These are phyloP conservation scores for Macrophya annulata DNA, from an alignment of 2,888 invertebrate species.

Conservation along the genomic window DNA sequence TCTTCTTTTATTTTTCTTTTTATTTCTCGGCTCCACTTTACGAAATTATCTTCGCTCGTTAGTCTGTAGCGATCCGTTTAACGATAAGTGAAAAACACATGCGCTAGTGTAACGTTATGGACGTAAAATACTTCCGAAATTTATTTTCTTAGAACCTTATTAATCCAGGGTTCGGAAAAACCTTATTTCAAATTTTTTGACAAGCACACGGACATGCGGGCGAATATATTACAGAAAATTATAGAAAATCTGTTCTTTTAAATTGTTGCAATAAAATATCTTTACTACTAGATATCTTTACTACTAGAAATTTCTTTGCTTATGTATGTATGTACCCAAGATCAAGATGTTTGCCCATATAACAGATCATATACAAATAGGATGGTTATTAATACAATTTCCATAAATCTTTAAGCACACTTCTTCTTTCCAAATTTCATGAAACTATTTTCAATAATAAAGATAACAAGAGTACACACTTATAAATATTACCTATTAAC, in stretches of 20 bases:
- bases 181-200: not conserved
- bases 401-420: not conserved
- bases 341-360: not conserved
- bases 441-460: not conserved
- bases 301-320: not conserved
- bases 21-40: not conserved
- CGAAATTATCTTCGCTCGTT: conserved; percentile 1
- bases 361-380: not conserved
- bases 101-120: no score
- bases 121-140: not conserved
- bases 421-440: not conserved
- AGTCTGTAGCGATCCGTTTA: not conserved
- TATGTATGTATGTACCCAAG: not conserved
- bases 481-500: not conserved
- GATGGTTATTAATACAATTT: not conserved
- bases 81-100: not conserved
- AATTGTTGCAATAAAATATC: conserved; percentile 31
- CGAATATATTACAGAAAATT: conserved; percentile 9
- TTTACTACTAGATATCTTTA: not conserved
- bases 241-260: not conserved
- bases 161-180: not conserved
- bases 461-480: not conserved
- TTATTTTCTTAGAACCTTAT: not conserved
- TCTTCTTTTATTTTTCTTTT: not conserved
- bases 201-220: not conserved